These are phyloP conservation scores for Rapana venosa DNA, from an alignment of 2,888 invertebrate species.

Conservation along the genomic window DNA sequence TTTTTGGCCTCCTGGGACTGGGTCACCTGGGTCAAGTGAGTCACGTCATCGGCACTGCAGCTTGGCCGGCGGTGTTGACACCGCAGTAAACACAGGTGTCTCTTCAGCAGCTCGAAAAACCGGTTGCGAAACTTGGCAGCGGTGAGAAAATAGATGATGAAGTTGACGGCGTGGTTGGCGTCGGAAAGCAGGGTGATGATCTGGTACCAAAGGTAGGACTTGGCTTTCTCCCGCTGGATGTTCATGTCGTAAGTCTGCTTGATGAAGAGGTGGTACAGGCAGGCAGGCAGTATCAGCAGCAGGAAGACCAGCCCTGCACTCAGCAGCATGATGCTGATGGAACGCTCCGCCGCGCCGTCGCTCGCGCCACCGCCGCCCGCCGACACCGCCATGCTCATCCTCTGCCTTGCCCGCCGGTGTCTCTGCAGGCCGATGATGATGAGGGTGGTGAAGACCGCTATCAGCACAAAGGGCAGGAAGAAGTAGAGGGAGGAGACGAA, in stretches of 20 bases:
- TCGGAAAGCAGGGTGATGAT: slow-evolving; percentile 44
- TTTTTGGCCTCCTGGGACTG: too few relatives aligned
- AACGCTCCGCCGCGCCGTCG: slow-evolving; percentile 25
- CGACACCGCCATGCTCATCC: not conserved
- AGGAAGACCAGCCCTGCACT: slow-evolving; percentile 46
- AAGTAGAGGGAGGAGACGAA: slow-evolving; percentile 4
- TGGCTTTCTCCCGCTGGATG: not conserved
- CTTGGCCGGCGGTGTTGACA: too few relatives aligned
- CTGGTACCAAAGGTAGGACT: slow-evolving; percentile 41
- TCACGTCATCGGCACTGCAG: not conserved
- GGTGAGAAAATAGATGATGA: slow-evolving; percentile 51
- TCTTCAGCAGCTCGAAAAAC: slow-evolving; percentile 37
- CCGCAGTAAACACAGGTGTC: not conserved
- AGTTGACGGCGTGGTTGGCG: slow-evolving; percentile 50
- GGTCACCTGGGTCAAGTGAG: too few relatives aligned
- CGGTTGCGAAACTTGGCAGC: slow-evolving; percentile 46
- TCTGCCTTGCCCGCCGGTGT: slow-evolving; percentile 26
- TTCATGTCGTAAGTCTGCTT: not conserved
- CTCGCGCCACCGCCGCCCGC: not conserved
- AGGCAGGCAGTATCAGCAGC: slow-evolving; percentile 46
- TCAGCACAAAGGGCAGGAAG: slow-evolving; percentile 16
- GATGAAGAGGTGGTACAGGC: slow-evolving; percentile 41
- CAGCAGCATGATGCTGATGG: slow-evolving; percentile 49
- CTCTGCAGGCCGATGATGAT: slow-evolving; percentile 42
- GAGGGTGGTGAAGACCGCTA: slow-evolving; percentile 37